Evolutionary conservation across 2,797 vertebrate genomes (phyloP).

Genomic region (Channallabes apus): DNA sequence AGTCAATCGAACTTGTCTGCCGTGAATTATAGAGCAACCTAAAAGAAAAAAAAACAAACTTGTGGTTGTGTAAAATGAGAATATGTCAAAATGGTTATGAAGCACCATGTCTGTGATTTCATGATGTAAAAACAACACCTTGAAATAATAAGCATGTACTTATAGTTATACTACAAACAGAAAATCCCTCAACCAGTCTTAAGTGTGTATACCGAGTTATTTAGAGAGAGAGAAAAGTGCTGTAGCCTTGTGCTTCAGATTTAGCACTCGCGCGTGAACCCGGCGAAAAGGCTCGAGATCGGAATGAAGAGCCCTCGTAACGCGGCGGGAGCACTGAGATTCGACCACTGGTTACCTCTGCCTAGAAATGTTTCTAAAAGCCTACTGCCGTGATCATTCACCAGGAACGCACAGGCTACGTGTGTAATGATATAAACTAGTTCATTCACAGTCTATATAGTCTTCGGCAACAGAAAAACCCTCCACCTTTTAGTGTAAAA

Average conservation of each 20-base stretch:
- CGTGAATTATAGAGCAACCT: no score
- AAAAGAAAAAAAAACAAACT: no score
- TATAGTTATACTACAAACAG: neutral
- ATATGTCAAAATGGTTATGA: conserved; percentile 37
- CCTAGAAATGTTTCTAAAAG: neutral
- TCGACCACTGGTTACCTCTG: neutral
- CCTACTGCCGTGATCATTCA: neutral
- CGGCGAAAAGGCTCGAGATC: neutral
- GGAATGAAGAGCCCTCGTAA: conserved; percentile 20
- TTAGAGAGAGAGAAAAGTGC: conserved; percentile 25
- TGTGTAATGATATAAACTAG: neutral
- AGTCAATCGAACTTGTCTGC: neutral
- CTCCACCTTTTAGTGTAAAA: conserved; percentile 28
- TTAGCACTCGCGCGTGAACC: neutral
- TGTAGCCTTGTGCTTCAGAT: neutral
- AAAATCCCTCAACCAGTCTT: conserved; percentile 33
- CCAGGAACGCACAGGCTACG: neutral
- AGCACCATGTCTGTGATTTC: conserved; percentile 28
- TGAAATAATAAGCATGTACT: neutral
- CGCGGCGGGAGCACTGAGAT: conserved; percentile 1
- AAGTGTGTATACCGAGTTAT: neutral
- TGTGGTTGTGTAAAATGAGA: neutral
- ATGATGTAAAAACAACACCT: neutral
- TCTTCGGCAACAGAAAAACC: conserved; percentile 43
- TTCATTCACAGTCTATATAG: conserved; percentile 39